These are phyloP conservation scores for Trachelus stipa DNA, from an alignment of 2,888 invertebrate genomes.

Conservation along the genomic window DNA sequence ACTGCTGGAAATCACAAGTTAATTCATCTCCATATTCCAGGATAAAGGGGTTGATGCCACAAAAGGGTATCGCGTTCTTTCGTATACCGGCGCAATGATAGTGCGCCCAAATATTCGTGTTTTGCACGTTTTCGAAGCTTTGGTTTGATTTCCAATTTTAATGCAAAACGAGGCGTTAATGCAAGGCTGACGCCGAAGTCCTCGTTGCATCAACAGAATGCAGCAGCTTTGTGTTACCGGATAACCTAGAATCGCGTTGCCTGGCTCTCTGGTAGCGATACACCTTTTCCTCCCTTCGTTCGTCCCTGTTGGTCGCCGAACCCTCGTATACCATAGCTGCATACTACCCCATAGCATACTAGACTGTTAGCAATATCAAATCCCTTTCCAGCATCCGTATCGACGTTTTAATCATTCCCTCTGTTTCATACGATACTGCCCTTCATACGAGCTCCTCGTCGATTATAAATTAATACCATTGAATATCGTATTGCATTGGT, in stretches of 20 bases:
- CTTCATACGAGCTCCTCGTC: constrained; percentile 44
- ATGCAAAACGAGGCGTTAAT: constrained; percentile 50
- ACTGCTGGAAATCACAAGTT: too few relatives aligned
- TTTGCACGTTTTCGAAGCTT: constrained; percentile 32
- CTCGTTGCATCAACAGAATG: constrained; percentile 46
- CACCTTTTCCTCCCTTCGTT: constrained; percentile 29
- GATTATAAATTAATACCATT: constrained; percentile 49
- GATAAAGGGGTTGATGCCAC: too few relatives aligned
- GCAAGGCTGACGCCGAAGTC: constrained; percentile 41
- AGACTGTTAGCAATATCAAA: background rate
- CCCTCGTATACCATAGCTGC: background rate
- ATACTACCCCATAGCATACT: background rate
- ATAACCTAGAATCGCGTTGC: constrained; percentile 63
- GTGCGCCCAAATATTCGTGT: constrained; percentile 62
- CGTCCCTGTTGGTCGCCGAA: background rate
- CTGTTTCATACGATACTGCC: constrained; percentile 39
- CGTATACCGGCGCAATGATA: constrained; percentile 46
- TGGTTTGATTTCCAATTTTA: constrained; percentile 61
- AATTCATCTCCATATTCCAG: too few relatives aligned
- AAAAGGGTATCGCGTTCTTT: constrained; percentile 58
- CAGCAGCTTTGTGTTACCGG: constrained; percentile 63
- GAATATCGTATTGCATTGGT: constrained; percentile 32
- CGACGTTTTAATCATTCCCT: constrained; percentile 13
- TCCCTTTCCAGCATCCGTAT: too few relatives aligned
- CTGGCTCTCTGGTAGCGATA: constrained; percentile 52